A percentile compares a stretch with the other conserved stretches of the same genome.
phyloP scores from a whole-genome alignment of 2,888 invertebrate genomes.

The Unio delphinus region DNA sequence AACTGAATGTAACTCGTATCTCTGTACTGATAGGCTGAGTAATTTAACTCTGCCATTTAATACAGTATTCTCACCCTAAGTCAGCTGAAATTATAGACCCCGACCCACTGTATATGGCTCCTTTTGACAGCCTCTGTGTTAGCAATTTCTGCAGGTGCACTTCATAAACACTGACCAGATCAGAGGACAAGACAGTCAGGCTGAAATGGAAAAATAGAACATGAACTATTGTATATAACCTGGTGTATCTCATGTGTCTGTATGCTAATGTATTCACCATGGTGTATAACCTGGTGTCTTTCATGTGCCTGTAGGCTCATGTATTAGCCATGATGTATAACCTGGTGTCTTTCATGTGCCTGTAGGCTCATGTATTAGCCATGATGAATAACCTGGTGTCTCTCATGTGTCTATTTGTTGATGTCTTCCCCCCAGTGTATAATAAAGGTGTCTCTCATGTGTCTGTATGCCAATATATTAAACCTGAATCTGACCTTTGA shows the following conservation, averaged over 20 bases:
- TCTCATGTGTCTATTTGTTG: too few species aligned
- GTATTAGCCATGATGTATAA: too few species aligned
- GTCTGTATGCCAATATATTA: neutral
- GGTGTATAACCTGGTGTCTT: too few species aligned
- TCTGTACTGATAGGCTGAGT: neutral
- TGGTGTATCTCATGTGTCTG: too few species aligned
- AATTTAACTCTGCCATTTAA: neutral
- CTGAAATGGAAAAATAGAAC: slow-evolving; percentile 33
- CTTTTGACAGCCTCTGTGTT: slow-evolving; percentile 44
- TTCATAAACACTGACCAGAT: slow-evolving; percentile 46
- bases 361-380: too few species aligned
- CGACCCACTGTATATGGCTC: slow-evolving; percentile 27
- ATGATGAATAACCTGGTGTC: too few species aligned
- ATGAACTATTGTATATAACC: neutral
- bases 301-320: too few species aligned
- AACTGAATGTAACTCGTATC: slow-evolving; percentile 6
- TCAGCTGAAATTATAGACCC: slow-evolving; percentile 34
- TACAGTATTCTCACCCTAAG: slow-evolving; percentile 17
- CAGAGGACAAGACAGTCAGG: slow-evolving; percentile 49
- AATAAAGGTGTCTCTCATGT: too few species aligned
- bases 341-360: too few species aligned
- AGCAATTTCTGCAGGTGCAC: slow-evolving; percentile 51
- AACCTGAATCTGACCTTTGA: too few species aligned
- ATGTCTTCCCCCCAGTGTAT: too few species aligned
- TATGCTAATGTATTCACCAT: too few species aligned